A percentile compares a stretch with the other conserved stretches of the same genome.
Conservation (phyloP, 2,797 vertebrate genomes). For the Yasuhikotakia modesta region DNA sequence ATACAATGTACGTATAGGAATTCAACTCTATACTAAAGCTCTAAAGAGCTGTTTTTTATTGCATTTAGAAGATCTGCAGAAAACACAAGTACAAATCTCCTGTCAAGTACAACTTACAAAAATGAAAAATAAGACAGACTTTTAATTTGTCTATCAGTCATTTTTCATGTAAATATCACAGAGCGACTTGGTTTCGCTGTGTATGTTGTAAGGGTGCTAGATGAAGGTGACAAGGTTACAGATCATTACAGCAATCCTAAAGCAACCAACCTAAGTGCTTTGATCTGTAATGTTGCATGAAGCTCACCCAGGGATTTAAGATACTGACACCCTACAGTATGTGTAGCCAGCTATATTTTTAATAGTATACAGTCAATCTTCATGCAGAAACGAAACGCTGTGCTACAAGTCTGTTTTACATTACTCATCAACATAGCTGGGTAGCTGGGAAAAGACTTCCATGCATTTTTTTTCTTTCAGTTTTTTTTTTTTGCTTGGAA, state of each 20-base stretch:
- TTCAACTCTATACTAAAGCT: too few species aligned
- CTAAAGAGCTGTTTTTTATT: neutral
- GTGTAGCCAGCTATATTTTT: neutral
- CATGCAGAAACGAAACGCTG: neutral
- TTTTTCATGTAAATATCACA: neutral
- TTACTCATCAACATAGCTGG: conserved; percentile 33
- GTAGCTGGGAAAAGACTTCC: conserved; percentile 27
- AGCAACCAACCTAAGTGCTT: neutral
- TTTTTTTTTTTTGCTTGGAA: conserved; percentile 63
- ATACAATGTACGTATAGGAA: too few species aligned
- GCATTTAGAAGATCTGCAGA: neutral
- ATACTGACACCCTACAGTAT: too few species aligned
- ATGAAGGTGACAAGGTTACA: too few species aligned
- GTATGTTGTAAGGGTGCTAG: too few species aligned
- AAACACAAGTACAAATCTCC: neutral
- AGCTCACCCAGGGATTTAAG: neutral
- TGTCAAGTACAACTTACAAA: neutral
- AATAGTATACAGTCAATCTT: neutral
- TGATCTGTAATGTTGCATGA: neutral
- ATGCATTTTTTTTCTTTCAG: conserved; percentile 7
- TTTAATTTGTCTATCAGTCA: too few species aligned
- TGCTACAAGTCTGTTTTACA: neutral
- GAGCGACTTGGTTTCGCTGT: too few species aligned
- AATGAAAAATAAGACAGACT: neutral
- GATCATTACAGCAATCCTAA: neutral